phyloP scores from a whole-genome alignment of 2,797 vertebrate genomes.

The Sebastes trivittatus region DNA sequence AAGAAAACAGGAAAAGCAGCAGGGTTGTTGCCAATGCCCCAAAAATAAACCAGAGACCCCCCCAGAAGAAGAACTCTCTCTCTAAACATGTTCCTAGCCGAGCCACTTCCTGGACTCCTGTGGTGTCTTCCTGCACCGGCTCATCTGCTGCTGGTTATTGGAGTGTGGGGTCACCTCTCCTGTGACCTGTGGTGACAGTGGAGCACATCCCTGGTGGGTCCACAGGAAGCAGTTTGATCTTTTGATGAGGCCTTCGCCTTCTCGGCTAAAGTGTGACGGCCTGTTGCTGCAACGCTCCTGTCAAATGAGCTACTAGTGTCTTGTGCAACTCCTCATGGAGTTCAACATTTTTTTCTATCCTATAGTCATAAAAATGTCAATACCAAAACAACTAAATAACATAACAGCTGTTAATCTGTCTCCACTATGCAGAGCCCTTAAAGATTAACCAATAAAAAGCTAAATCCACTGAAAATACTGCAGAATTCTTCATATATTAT shows the following conservation, averaged over 20 bases:
- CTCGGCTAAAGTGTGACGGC: constrained; percentile 19
- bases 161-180: constrained; percentile 55
- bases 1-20: constrained; percentile 70
- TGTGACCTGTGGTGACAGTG: constrained; percentile 63
- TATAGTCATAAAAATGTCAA: neutral
- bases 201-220: constrained; percentile 41
- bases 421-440: neutral
- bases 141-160: constrained; percentile 75
- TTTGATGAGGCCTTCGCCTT: constrained; percentile 60
- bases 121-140: constrained; percentile 53
- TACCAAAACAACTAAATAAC: neutral
- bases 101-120: constrained; percentile 63
- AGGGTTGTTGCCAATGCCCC: constrained; percentile 36
- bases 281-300: neutral
- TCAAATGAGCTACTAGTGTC: neutral
- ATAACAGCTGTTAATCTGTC: neutral
- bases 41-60: constrained; percentile 50
- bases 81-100: constrained; percentile 49
- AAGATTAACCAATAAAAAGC: neutral
- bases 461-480: neutral
- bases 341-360: neutral
- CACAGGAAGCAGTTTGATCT: constrained; percentile 63
- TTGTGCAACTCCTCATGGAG: neutral
- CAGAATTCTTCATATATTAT: neutral
- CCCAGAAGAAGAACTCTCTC: constrained; percentile 44